Percentiles rank a stretch among this genome's conserved stretches.
Evolutionary conservation across 2,113 vertebrate species (phyloP).

Genomic region (Nothobranchius kuhntae): DNA sequence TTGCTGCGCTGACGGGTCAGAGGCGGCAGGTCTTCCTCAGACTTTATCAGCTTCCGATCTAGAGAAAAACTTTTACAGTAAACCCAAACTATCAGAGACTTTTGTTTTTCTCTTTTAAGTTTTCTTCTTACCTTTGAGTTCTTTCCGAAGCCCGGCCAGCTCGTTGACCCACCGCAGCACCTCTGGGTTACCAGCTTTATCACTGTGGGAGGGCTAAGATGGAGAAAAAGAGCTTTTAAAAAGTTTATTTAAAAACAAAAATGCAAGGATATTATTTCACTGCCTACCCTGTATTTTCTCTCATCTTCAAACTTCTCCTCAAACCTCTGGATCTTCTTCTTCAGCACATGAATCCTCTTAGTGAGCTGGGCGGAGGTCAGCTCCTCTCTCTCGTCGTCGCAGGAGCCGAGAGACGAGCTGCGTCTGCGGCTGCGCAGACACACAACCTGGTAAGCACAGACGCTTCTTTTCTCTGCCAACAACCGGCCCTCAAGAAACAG

Average conservation of each 20-base stretch:
- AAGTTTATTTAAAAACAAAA: constrained; percentile 11
- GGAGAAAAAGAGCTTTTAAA: background rate
- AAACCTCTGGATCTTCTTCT: constrained; percentile 94
- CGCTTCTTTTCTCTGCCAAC: background rate
- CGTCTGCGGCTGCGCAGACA: constrained; percentile 82
- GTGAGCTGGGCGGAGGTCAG: constrained; percentile 91
- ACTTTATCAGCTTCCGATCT: constrained; percentile 92
- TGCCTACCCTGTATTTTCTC: constrained; percentile 89
- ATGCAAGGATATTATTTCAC: background rate
- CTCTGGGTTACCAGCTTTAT: constrained; percentile 93
- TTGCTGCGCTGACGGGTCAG: constrained; percentile 93
- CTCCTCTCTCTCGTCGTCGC: constrained; percentile 89
- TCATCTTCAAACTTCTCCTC: constrained; percentile 97
- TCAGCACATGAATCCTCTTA: constrained; percentile 91
- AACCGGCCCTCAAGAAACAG: background rate
- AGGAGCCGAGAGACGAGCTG: constrained; percentile 91
- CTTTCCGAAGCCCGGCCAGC: constrained; percentile 91
- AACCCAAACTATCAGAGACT: too few relatives aligned
- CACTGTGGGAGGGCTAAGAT: constrained; percentile 91
- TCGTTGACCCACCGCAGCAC: constrained; percentile 96
- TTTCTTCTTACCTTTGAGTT: constrained; percentile 88
- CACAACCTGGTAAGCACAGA: rapidly evolving
- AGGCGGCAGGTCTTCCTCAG: constrained; percentile 90
- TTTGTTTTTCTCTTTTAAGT: background rate
- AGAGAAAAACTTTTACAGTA: background rate